Percentiles rank a stretch among this genome's conserved stretches.
These are phyloP conservation scores for Brachionus asplanchnoidis DNA, from an alignment of 1,140 invertebrate genomes.

Conservation along the genomic window DNA sequence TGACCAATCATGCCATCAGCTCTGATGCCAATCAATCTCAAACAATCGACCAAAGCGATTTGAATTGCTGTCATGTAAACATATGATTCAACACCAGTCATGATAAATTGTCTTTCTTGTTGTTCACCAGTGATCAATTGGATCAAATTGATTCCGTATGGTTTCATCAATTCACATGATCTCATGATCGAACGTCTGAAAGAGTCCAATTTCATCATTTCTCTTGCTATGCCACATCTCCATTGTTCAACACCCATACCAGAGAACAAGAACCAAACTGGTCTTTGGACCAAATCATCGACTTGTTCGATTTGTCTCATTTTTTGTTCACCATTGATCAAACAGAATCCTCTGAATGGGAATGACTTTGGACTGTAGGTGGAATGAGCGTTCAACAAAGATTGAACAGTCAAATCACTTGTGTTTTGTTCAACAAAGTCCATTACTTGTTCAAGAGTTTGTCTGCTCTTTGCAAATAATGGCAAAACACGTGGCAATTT, in stretches of 20 bases:
- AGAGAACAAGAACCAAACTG: slow-evolving; percentile 87
- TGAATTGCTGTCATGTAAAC: slow-evolving; percentile 89
- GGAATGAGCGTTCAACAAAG: slow-evolving; percentile 15
- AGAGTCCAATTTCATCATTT: slow-evolving; percentile 71
- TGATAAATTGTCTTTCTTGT: slow-evolving; percentile 63
- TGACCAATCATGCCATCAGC: slow-evolving; percentile 92
- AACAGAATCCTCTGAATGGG: slow-evolving; percentile 9
- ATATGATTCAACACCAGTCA: slow-evolving; percentile 84
- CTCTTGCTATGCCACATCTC: slow-evolving; percentile 51
- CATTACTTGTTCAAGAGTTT: neutral
- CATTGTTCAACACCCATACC: slow-evolving; percentile 96
- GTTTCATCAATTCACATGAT: slow-evolving; percentile 69
- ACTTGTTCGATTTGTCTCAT: slow-evolving; percentile 37
- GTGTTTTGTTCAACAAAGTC: slow-evolving; percentile 15
- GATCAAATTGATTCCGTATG: slow-evolving; percentile 73
- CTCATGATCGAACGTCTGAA: slow-evolving; percentile 73
- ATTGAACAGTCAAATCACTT: neutral
- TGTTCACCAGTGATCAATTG: slow-evolving; percentile 69
- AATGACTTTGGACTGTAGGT: neutral
- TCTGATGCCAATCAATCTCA: slow-evolving; percentile 69
- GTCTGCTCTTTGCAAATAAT: neutral
- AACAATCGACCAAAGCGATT: slow-evolving; percentile 79
- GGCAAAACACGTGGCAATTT: slow-evolving; percentile 27
- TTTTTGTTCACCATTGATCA: slow-evolving; percentile 35
- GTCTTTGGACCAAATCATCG: slow-evolving; percentile 57